phyloP scores from a whole-genome alignment of 2,888 invertebrate genomes.

The Xanthia icteritia region DNA sequence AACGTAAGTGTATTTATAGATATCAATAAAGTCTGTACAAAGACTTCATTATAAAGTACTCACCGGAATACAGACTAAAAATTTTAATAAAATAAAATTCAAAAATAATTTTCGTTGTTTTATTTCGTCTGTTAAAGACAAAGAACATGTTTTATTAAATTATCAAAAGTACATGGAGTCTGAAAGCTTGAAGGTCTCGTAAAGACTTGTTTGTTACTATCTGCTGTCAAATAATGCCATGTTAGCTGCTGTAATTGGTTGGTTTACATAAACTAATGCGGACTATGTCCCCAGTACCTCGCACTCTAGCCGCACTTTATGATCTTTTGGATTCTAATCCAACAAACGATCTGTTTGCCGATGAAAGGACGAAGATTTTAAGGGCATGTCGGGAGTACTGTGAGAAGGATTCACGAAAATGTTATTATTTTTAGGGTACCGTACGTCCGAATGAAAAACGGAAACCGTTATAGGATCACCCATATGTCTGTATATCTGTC shows the following conservation, averaged over 20 bases:
- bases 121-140: constrained; percentile 40
- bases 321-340: neutral
- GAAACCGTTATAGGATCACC: no score
- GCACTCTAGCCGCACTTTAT: neutral
- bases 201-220: neutral
- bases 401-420: no score
- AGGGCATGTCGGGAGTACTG: neutral
- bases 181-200: neutral
- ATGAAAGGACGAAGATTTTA: neutral
- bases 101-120: constrained; percentile 67
- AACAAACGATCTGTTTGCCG: neutral
- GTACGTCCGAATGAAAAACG: no score
- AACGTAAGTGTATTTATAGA: constrained; percentile 77
- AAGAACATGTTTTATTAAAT: neutral
- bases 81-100: constrained; percentile 85
- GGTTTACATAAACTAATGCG: neutral
- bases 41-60: constrained; percentile 79
- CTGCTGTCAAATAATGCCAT: neutral
- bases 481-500: no score
- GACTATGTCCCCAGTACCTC: neutral
- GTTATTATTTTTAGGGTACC: neutral
- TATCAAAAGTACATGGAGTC: neutral
- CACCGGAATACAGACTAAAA: constrained; percentile 83
- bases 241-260: neutral
- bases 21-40: constrained; percentile 79